These are phyloP conservation scores for Chlorospingus semifuscus DNA, from an alignment of 2,797 vertebrate genomes.

Conservation along the genomic window DNA sequence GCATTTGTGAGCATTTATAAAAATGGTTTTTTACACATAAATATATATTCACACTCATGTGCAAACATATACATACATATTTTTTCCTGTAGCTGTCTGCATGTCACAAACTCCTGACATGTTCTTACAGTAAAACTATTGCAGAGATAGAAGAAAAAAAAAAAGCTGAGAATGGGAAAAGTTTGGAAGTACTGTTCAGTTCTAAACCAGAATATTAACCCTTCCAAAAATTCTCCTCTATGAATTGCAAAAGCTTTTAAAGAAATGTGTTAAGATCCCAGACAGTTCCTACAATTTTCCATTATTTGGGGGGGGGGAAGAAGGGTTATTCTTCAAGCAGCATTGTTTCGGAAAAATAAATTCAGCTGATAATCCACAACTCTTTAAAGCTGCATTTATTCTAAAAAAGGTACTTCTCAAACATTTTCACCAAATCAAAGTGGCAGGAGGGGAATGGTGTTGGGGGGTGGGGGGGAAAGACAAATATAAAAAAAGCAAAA, in stretches of 20 bases:
- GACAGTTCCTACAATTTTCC: conserved; percentile 23
- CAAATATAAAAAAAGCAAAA: conserved; percentile 67
- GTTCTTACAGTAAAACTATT: not conserved
- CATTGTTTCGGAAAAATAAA: conserved; percentile 19
- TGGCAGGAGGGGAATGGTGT: not conserved
- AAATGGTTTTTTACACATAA: not conserved
- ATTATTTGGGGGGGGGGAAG: not conserved
- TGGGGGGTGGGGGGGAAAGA: accelerated
- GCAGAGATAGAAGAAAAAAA: not conserved
- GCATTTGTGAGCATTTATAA: not conserved
- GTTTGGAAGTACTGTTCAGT: conserved; percentile 5
- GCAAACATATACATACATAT: not conserved
- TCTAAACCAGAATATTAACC: conserved; percentile 6
- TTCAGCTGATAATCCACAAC: conserved; percentile 5
- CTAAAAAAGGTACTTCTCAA: conserved; percentile 46
- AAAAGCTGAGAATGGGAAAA: conserved; percentile 11
- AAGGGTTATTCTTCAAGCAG: not conserved
- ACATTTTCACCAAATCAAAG: conserved; percentile 46
- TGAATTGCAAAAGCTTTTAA: conserved; percentile 13
- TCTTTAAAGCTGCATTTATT: conserved; percentile 44
- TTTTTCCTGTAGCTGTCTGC: not conserved
- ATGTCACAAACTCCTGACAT: not conserved
- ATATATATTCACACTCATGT: accelerated
- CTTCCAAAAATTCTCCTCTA: conserved; percentile 12
- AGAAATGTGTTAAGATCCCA: not conserved